These are phyloP conservation scores for Dendrocopos noguchii DNA, from an alignment of 2,113 vertebrate genomes.

Conservation along the genomic window DNA sequence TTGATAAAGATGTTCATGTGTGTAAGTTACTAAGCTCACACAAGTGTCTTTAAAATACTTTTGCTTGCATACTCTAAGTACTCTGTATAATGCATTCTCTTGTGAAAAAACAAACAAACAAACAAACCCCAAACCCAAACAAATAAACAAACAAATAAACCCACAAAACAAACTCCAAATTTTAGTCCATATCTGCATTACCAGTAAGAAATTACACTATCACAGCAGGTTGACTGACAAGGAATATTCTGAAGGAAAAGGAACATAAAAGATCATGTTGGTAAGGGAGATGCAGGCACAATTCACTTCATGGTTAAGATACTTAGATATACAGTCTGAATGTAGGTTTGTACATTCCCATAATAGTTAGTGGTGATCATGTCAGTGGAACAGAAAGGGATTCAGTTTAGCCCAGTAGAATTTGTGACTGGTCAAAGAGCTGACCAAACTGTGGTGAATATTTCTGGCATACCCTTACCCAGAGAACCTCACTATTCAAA, in stretches of 20 bases:
- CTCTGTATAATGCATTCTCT: no score
- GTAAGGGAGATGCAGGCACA: not conserved
- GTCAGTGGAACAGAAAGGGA: not conserved
- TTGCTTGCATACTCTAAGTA: not conserved
- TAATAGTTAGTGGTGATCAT: not conserved
- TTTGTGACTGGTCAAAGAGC: rapidly evolving
- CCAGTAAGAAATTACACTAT: not conserved
- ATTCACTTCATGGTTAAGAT: not conserved
- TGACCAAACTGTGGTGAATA: not conserved
- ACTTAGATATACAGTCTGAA: not conserved
- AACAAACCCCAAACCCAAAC: not conserved
- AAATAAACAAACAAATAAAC: no score
- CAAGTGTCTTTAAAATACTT: not conserved
- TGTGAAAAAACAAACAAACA: no score
- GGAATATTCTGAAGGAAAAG: not conserved
- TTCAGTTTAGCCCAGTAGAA: not conserved
- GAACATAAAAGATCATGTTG: not conserved
- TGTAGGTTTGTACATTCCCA: not conserved
- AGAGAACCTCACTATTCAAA: not conserved
- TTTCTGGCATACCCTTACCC: not conserved
- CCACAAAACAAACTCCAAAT: not conserved
- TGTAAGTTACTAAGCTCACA: not conserved
- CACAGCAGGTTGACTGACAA: not conserved
- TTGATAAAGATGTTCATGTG: not conserved
- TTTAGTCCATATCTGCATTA: not conserved